Conservation (phyloP, 2,797 vertebrate genomes). For the Discoglossus pictus region DNA sequence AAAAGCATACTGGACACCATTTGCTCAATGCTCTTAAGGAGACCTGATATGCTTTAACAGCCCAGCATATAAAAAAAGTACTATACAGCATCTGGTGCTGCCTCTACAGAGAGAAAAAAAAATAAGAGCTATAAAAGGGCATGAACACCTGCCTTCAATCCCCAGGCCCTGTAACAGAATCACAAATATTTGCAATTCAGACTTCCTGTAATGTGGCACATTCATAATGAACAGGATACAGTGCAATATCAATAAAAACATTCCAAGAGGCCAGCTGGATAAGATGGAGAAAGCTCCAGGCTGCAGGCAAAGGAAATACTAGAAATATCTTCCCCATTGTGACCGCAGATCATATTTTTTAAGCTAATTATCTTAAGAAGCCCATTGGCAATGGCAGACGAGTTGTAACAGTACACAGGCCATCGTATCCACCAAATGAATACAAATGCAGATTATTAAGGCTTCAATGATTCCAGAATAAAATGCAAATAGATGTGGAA, state of each 20-base stretch:
- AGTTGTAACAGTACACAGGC: conserved; percentile 31
- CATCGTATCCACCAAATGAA: conserved; percentile 11
- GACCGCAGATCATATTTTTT: conserved; percentile 43
- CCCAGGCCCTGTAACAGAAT: conserved; percentile 54
- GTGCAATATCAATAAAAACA: conserved; percentile 64
- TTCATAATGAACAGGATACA: conserved; percentile 63
- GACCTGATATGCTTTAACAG: conserved; percentile 10
- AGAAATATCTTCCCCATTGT: conserved; percentile 47
- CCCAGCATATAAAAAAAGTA: conserved; percentile 6
- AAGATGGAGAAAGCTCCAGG: conserved; percentile 40
- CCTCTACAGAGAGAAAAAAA: conserved; percentile 28
- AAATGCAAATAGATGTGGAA: neutral
- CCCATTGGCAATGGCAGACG: conserved; percentile 44
- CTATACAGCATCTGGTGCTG: conserved; percentile 44
- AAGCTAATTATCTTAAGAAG: conserved; percentile 43
- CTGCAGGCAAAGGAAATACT: conserved; percentile 49
- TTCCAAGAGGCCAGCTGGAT: conserved; percentile 56
- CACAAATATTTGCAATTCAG: conserved; percentile 57
- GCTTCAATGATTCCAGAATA: neutral
- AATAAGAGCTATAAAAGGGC: conserved; percentile 52
- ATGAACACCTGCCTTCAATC: conserved; percentile 63
- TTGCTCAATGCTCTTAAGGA: conserved; percentile 13
- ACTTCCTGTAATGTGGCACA: conserved; percentile 58
- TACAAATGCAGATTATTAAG: conserved; percentile 15
- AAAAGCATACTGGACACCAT: conserved; percentile 1